Percentiles rank a stretch among this genome's conserved stretches.
Evolutionary conservation across 2,113 vertebrate species (phyloP).

Genomic region (Apeltes quadracus): DNA sequence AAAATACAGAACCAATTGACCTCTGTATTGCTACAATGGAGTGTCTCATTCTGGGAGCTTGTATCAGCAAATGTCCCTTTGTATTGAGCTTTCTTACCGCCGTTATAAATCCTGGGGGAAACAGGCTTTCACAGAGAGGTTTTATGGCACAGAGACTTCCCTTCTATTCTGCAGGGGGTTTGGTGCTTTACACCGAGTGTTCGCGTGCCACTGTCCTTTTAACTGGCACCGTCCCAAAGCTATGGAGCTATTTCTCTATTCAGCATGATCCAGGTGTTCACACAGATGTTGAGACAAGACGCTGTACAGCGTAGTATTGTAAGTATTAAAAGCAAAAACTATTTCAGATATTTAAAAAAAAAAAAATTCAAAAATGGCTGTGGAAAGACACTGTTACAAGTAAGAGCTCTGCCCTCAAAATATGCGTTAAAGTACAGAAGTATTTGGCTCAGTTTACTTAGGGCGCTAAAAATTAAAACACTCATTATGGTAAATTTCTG

Average conservation of each 20-base stretch:
- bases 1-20: conserved; percentile 45
- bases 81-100: conserved; percentile 65
- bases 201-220: conserved; percentile 76
- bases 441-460: not conserved
- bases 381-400: not conserved
- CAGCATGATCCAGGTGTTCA: conserved; percentile 10
- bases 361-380: not conserved
- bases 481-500: not conserved
- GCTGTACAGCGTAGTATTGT: no score
- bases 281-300: conserved; percentile 2
- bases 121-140: conserved; percentile 74
- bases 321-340: no score
- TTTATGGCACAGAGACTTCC: conserved; percentile 82
- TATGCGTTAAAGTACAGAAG: not conserved
- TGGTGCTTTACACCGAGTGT: conserved; percentile 63
- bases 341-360: no score
- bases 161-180: conserved; percentile 80
- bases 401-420: not conserved
- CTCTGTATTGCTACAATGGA: conserved; percentile 43
- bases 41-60: conserved; percentile 49
- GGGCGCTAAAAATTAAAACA: not conserved
- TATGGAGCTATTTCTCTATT: conserved; percentile 36
- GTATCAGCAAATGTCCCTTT: conserved; percentile 76
- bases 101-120: conserved; percentile 78
- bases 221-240: conserved; percentile 64